These are phyloP conservation scores for Philypnodon macrostomus DNA, from an alignment of 2,797 vertebrate species.

Conservation along the genomic window DNA sequence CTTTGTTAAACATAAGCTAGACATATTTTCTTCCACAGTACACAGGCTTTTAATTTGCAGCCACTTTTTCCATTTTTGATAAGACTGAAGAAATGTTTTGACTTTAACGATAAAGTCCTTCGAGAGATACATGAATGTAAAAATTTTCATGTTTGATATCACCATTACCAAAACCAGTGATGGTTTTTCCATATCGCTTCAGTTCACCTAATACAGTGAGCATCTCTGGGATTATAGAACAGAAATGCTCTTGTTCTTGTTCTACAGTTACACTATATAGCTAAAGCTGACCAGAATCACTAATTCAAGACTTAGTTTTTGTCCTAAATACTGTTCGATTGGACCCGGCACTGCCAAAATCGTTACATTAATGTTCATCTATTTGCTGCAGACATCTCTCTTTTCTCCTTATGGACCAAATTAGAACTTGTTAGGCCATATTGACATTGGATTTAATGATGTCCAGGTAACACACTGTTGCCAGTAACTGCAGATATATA, in stretches of 20 bases:
- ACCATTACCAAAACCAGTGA: constrained; percentile 40
- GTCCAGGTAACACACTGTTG: constrained; percentile 70
- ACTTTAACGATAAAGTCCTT: constrained; percentile 35
- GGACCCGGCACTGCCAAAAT: constrained; percentile 70
- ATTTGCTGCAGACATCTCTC: constrained; percentile 51
- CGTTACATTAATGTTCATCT: constrained; percentile 30
- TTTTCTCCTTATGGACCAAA: constrained; percentile 68
- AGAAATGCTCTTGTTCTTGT: constrained; percentile 26
- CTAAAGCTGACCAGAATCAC: constrained; percentile 45
- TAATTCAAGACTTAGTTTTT: constrained; percentile 24
- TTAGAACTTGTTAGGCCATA: constrained; percentile 56
- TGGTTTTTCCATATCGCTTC: constrained; percentile 55
- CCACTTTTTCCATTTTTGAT: no score
- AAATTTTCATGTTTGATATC: constrained; percentile 57
- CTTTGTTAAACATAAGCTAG: constrained; percentile 40
- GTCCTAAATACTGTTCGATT: constrained; percentile 32
- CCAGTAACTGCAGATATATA: constrained; percentile 77
- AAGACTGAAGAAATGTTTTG: constrained; percentile 23
- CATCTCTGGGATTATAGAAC: constrained; percentile 27
- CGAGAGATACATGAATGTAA: constrained; percentile 71
- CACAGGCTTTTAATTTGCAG: constrained; percentile 9
- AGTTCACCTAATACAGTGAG: constrained; percentile 42
- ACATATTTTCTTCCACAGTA: constrained; percentile 12
- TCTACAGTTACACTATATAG: constrained; percentile 34
- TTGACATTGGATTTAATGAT: constrained; percentile 61